These are phyloP conservation scores for Strix occidentalis DNA, from an alignment of 2,797 vertebrate species.

Conservation along the genomic window DNA sequence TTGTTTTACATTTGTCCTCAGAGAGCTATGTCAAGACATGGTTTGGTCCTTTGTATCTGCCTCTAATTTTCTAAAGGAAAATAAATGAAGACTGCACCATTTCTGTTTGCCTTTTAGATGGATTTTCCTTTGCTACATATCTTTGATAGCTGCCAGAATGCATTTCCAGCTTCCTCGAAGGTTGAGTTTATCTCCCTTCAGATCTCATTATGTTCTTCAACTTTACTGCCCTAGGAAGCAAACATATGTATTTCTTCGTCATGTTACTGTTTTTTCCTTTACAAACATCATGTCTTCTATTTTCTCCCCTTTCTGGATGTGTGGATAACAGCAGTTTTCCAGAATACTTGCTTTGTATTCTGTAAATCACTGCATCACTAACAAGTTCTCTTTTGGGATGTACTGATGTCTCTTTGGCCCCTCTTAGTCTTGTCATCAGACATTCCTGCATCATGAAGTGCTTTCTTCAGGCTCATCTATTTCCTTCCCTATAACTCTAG, in stretches of 20 bases:
- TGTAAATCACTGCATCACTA: background rate
- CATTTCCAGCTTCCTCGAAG: background rate
- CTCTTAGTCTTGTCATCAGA: background rate
- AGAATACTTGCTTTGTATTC: background rate
- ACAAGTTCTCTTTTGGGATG: background rate
- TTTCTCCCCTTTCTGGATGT: background rate
- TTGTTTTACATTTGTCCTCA: background rate
- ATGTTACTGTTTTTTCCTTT: background rate
- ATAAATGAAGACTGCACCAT: background rate
- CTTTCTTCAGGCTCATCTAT: background rate
- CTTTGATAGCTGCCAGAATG: conserved; percentile 45
- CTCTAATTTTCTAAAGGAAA: conserved; percentile 2
- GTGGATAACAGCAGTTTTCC: background rate
- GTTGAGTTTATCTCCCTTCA: conserved; percentile 36
- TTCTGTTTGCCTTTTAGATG: conserved; percentile 20
- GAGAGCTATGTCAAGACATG: background rate
- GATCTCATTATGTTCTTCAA: conserved; percentile 31
- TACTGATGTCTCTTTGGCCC: background rate
- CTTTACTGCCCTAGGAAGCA: conserved; percentile 23
- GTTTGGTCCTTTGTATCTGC: background rate
- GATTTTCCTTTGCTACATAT: background rate
- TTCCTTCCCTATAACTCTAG: background rate
- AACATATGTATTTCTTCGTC: background rate
- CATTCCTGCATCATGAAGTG: background rate
- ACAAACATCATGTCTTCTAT: background rate